These are phyloP conservation scores for pig (Sus scrofa) DNA, from an alignment of 2,113 vertebrate genomes.

Conservation along the genomic window DNA sequence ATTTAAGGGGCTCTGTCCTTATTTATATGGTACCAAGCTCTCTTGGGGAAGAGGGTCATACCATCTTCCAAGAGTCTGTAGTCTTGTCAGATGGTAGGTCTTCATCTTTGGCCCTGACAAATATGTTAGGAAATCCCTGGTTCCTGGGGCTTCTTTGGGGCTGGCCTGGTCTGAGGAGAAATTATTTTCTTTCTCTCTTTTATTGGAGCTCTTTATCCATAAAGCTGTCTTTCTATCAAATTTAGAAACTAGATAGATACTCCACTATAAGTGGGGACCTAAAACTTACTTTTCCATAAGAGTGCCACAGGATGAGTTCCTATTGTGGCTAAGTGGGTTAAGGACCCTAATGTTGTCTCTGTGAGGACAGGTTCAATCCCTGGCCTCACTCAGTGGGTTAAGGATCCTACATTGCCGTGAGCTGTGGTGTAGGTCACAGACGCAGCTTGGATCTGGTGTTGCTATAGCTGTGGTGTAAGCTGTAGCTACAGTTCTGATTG, in stretches of 20 bases:
- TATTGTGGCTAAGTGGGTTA: too few species aligned
- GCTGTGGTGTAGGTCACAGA: too few species aligned
- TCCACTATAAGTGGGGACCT: background rate
- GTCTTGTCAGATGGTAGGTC: background rate
- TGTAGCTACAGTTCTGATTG: too few species aligned
- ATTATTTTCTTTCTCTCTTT: slow-evolving; percentile 10
- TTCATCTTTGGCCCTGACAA: background rate
- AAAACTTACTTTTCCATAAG: background rate
- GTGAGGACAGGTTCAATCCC: too few species aligned
- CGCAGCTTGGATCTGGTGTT: too few species aligned
- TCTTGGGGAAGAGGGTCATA: background rate
- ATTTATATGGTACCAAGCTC: background rate
- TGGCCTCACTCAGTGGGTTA: too few species aligned
- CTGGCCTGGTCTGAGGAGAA: background rate
- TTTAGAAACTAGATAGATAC: background rate
- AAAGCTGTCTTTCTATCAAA: background rate
- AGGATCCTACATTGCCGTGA: too few species aligned
- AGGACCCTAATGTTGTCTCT: too few species aligned
- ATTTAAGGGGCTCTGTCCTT: background rate
- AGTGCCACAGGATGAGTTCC: background rate
- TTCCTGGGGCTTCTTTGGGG: background rate
- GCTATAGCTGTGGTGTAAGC: too few species aligned
- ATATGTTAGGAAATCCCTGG: background rate
- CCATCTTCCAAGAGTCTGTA: background rate
- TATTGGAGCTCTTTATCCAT: background rate